phyloP scores from a whole-genome alignment of 2,888 invertebrate species.

The Euspilapteryx auroguttella region DNA sequence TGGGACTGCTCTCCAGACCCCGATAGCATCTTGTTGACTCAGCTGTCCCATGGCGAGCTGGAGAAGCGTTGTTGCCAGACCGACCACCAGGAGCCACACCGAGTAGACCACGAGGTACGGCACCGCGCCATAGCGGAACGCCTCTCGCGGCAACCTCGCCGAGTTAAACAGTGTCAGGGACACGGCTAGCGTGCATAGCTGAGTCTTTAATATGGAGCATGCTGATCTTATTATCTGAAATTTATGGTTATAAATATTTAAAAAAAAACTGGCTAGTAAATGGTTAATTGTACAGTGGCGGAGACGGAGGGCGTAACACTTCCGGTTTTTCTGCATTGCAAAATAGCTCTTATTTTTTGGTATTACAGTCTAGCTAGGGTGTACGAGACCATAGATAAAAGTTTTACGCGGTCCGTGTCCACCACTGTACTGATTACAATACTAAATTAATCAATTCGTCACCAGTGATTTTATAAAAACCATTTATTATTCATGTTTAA shows the following conservation, averaged over 20 bases:
- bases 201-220: constrained; percentile 34
- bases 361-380: too few relatives aligned
- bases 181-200: constrained; percentile 60
- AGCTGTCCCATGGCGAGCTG: constrained; percentile 68
- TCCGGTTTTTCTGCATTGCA: too few relatives aligned
- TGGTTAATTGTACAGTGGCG: too few relatives aligned
- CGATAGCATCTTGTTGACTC: constrained; percentile 67
- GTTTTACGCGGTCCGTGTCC: too few relatives aligned
- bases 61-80: constrained; percentile 61
- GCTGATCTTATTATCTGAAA: constrained; percentile 39
- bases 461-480: too few relatives aligned
- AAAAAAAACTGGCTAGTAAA: background rate
- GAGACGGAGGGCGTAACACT: too few relatives aligned
- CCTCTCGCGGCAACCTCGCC: constrained; percentile 62
- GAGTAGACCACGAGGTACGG: constrained; percentile 65
- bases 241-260: background rate
- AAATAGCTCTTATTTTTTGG: too few relatives aligned
- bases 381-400: too few relatives aligned
- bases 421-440: too few relatives aligned
- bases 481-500: too few relatives aligned
- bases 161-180: constrained; percentile 64
- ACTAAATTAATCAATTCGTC: too few relatives aligned
- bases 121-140: constrained; percentile 62
- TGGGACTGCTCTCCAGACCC: constrained; percentile 68
- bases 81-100: constrained; percentile 57